Conservation (phyloP, 2,113 vertebrate genomes). For the Egretta garzetta region DNA sequence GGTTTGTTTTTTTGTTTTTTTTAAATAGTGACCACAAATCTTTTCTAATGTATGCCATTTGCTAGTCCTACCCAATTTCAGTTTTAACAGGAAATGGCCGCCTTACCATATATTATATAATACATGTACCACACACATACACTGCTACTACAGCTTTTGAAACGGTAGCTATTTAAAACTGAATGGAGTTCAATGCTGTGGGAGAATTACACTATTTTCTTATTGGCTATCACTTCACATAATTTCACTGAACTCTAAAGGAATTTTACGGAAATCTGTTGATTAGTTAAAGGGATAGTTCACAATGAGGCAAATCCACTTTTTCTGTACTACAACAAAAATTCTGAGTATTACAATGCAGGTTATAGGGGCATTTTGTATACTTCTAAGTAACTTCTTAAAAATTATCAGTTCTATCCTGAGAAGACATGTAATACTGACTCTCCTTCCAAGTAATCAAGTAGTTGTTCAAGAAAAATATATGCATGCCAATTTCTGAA, state of each 20-base stretch:
- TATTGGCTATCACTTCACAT: not conserved
- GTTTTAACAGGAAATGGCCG: not conserved
- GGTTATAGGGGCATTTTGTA: not conserved
- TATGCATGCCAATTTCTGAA: not conserved
- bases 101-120: not conserved
- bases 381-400: not conserved
- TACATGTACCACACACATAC: accelerated
- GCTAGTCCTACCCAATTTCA: not conserved
- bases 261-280: not conserved
- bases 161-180: not conserved
- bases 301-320: not conserved
- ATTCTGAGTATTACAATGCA: not conserved
- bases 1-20: not conserved
- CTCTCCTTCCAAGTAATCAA: not conserved
- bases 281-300: not conserved
- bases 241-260: not conserved
- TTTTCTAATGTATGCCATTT: not conserved
- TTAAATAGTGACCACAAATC: not conserved
- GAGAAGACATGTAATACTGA: not conserved
- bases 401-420: not conserved
- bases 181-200: not conserved
- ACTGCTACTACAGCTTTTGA: not conserved
- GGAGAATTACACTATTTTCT: not conserved
- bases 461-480: not conserved
- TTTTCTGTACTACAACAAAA: not conserved